Conservation (phyloP, 2,797 vertebrate genomes). For the Myiotriccus ornatus region DNA sequence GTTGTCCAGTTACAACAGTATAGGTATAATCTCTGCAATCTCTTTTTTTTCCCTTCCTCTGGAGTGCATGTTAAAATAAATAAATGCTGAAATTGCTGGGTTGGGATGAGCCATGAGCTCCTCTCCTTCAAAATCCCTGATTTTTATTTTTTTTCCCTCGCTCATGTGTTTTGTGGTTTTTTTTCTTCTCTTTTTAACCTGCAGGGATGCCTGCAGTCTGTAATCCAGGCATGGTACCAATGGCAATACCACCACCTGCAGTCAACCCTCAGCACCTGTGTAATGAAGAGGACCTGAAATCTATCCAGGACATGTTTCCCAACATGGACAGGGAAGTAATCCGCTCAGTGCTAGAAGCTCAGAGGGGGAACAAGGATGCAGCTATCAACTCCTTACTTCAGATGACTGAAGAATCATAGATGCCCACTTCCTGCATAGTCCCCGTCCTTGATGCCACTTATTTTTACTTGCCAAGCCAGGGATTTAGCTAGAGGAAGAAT, state of each 20-base stretch:
- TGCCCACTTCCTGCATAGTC: neutral
- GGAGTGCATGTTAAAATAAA: neutral
- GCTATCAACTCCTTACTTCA: constrained; percentile 96
- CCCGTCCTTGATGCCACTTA: neutral
- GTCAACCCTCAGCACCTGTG: constrained; percentile 78
- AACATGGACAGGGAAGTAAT: constrained; percentile 94
- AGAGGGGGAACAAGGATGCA: constrained; percentile 90
- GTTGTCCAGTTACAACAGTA: neutral
- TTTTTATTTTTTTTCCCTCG: fast-evolving
- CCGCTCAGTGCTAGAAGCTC: constrained; percentile 92
- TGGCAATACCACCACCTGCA: constrained; percentile 80
- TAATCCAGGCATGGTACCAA: constrained; percentile 88
- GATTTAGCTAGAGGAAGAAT: constrained; percentile 61
- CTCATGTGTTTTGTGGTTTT: neutral
- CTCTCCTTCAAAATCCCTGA: neutral
- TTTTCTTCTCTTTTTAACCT: neutral
- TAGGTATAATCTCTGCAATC: neutral
- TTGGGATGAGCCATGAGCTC: neutral
- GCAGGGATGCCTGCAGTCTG: constrained; percentile 90
- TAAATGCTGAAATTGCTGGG: neutral
- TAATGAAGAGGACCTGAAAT: constrained; percentile 90
- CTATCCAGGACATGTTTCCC: constrained; percentile 97
- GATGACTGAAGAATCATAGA: constrained; percentile 93
- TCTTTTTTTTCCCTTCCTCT: neutral
- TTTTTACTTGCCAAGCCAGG: constrained; percentile 58